Conservation (phyloP, 2,797 vertebrate species). For the Craterocephalus amniculus region DNA sequence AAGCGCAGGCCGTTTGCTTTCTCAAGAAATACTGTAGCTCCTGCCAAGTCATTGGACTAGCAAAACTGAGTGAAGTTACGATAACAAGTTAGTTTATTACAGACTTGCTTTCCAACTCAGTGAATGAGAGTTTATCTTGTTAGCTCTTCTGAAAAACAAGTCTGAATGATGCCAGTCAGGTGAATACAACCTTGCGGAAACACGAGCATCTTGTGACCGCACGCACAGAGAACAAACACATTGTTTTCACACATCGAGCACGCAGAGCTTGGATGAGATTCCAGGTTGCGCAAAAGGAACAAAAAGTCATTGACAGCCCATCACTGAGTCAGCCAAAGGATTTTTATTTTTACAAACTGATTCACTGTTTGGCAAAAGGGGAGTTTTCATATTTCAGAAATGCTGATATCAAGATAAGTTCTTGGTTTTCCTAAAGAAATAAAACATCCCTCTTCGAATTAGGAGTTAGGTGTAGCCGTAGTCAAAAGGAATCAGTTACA, state of each 20-base stretch:
- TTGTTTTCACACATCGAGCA: not conserved
- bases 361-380: not conserved
- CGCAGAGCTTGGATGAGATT: not conserved
- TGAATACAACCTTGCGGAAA: constrained; percentile 9
- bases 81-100: constrained; percentile 1
- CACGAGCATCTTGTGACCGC: not conserved
- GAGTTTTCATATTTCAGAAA: not conserved
- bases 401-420: not conserved
- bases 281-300: constrained; percentile 8
- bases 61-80: not conserved
- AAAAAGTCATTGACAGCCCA: not conserved
- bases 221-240: not conserved
- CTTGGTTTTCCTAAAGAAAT: not conserved
- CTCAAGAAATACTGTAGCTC: not conserved
- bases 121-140: constrained; percentile 14
- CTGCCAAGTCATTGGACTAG: not conserved
- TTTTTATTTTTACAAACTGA: not conserved
- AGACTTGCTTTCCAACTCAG: not conserved
- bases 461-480: not conserved
- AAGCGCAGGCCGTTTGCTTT: not conserved
- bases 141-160: constrained; percentile 9
- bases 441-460: not conserved
- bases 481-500: not conserved
- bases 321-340: constrained; percentile 1
- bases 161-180: constrained; percentile 18